Percentiles rank a stretch among this genome's conserved stretches.
phyloP scores from a whole-genome alignment of 2,113 vertebrate species.

The Gracilinanus agilis region DNA sequence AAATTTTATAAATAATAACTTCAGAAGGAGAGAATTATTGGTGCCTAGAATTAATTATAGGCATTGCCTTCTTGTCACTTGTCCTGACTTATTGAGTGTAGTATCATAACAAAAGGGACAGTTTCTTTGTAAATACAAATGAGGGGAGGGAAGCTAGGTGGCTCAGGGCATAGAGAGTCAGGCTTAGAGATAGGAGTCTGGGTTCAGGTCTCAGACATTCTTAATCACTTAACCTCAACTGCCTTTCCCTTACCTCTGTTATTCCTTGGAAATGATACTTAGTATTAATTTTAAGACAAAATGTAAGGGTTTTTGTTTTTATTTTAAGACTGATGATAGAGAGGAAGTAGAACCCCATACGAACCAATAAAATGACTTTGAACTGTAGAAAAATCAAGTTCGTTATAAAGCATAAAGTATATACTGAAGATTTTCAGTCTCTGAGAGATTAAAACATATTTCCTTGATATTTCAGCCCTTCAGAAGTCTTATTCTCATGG shows the following conservation, averaged over 20 bases:
- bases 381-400: conserved; percentile 1
- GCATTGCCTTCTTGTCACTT: not conserved
- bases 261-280: no score
- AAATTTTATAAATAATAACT: not conserved
- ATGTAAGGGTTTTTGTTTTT: no score
- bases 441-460: not conserved
- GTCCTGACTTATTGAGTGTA: not conserved
- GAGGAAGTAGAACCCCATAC: conserved; percentile 12
- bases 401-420: not conserved
- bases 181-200: no score
- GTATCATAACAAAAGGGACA: not conserved
- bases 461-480: not conserved
- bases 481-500: not conserved
- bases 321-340: not conserved
- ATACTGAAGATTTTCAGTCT: not conserved
- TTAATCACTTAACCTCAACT: no score
- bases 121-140: not conserved
- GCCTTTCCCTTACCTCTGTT: no score
- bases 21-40: not conserved
- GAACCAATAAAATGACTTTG: conserved; percentile 8
- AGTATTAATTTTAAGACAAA: no score
- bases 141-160: not conserved
- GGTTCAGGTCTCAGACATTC: no score
- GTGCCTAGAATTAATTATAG: not conserved
- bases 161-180: no score